These are phyloP conservation scores for Porites lobata DNA, from an alignment of 92 coral and sea anemone genomes.

Conservation along the genomic window DNA sequence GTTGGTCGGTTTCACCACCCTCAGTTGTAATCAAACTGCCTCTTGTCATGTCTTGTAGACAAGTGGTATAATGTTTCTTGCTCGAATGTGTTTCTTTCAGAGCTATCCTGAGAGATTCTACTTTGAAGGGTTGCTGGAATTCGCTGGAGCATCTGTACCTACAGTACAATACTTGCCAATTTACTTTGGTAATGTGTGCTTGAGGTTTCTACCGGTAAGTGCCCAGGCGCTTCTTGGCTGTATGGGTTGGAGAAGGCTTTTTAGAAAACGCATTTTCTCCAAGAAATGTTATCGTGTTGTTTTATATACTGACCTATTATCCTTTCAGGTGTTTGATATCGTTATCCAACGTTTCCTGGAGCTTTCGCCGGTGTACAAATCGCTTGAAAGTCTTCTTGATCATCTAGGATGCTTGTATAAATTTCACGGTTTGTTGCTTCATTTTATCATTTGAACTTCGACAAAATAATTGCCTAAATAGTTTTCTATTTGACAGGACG, in stretches of 20 bases:
- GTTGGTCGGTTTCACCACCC: not conserved
- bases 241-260: no score
- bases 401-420: slow-evolving; percentile 96
- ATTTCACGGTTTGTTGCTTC: slow-evolving; percentile 81
- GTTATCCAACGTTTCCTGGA: slow-evolving; percentile 98
- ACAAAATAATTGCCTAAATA: not conserved
- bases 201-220: slow-evolving; percentile 95
- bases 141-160: slow-evolving; percentile 84
- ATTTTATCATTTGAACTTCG: not conserved
- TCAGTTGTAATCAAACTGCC: no score
- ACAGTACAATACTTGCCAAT: slow-evolving; percentile 93
- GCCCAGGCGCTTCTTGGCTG: not conserved
- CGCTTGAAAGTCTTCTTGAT: slow-evolving; percentile 91
- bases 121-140: slow-evolving; percentile 96
- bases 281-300: not conserved
- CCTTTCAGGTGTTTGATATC: slow-evolving; percentile 91
- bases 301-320: not conserved
- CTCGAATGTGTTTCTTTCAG: slow-evolving; percentile 60
- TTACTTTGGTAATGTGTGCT: slow-evolving; percentile 96
- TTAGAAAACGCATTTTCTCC: no score
- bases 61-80: not conserved
- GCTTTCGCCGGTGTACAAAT: slow-evolving; percentile 90
- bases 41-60: not conserved
- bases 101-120: slow-evolving; percentile 93
- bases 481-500: no score